Base-by-base conservation (phyloP, 2,888 invertebrate genomes). In the Sabellastarte sp. region DNA sequence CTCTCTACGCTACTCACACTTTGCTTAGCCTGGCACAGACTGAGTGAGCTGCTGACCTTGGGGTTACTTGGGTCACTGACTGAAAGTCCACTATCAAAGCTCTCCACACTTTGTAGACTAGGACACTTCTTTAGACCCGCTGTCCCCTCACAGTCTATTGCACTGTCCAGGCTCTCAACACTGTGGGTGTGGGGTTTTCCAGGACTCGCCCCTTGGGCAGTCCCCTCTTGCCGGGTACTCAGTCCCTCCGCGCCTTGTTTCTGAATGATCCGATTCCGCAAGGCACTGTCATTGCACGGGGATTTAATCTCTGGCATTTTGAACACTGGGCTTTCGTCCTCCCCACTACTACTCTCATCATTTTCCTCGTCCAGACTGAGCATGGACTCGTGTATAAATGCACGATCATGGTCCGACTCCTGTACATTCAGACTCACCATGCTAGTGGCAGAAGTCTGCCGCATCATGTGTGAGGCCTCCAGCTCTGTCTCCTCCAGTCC, bases 371-470 rank as follows among this genome's bases (percentile, higher is more conserved):
- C 57, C 29, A 29, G 20, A 30, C 26, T 32, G 50, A 64, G 56
- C 29, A 66, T 50, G 26, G 66, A 66, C 29, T 65, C 65, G 29
- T 66, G 55, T 5, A 67, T 67, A 60, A 67, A 69, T 2, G 69
- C 69, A n/a, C 58, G 59, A 30, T 69, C 67, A 30, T 62, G 67
- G 24, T 64, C 69, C 20, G 61, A 58, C n/a, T 55, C 58, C 51
- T 29, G 10, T 20, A 50, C 15, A 56, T 5, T 52, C 32, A 41
- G 29, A 26, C 51, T 33, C 10, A 62, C 28, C 15, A 26, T 51
- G n/a, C 63, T 60, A 20, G 26, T 28, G 50, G 32, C 61, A 4
- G 50, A 30, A 30, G 52, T 41, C 32, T 61, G 56, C 26, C 33
- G 33, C 26, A 3, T 4, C 50, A 50, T 24, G 24, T 53, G 10